phyloP scores from a whole-genome alignment of 2,888 invertebrate genomes.

The Dioctria linearis region DNA sequence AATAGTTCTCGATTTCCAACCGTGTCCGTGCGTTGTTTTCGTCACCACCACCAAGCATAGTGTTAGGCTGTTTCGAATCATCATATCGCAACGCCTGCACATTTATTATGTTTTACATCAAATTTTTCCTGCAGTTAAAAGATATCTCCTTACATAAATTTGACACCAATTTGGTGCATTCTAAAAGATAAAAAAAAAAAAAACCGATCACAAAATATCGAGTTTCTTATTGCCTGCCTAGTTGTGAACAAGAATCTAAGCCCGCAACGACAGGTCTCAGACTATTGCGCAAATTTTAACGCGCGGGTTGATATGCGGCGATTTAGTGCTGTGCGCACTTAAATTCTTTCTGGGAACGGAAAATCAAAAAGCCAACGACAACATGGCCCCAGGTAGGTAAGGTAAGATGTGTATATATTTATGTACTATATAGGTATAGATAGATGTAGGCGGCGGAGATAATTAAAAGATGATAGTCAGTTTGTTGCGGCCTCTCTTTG shows the following conservation, averaged over 20 bases:
- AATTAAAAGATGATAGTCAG: constrained; percentile 35
- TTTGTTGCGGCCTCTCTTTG: constrained; percentile 20
- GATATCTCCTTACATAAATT: constrained; percentile 23
- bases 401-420: too few species aligned
- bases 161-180: constrained; percentile 27
- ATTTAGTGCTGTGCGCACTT: not conserved
- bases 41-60: too few species aligned
- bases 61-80: too few species aligned
- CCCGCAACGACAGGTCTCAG: not conserved
- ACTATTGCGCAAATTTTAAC: constrained; percentile 31
- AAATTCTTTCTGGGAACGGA: constrained; percentile 26
- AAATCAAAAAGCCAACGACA: not conserved
- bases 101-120: not conserved
- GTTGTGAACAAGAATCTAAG: constrained; percentile 27
- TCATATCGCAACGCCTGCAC: too few species aligned
- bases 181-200: not conserved
- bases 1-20: too few species aligned
- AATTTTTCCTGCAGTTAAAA: not conserved
- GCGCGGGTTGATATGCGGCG: constrained; percentile 32
- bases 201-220: constrained; percentile 19
- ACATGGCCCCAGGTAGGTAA: too few species aligned
- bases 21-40: too few species aligned
- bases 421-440: too few species aligned
- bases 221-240: constrained; percentile 13
- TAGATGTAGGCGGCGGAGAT: constrained; percentile 33